These are phyloP conservation scores for Alsophila aescularia DNA, from an alignment of 2,888 invertebrate genomes.

Conservation along the genomic window DNA sequence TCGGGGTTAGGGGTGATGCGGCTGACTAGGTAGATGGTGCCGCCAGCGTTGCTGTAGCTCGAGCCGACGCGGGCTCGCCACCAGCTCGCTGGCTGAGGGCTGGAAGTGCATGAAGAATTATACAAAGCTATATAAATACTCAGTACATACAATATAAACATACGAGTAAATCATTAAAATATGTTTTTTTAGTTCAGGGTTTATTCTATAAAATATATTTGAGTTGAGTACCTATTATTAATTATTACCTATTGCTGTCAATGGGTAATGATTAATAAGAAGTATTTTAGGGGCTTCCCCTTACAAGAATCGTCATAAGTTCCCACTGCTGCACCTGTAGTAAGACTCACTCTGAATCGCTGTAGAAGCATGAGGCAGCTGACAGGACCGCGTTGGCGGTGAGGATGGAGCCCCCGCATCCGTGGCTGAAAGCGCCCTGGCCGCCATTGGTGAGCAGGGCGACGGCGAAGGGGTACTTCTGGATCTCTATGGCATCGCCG, in stretches of 20 bases:
- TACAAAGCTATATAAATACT: background rate
- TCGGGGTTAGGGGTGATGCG: conserved; percentile 55
- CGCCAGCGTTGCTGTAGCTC: conserved; percentile 49
- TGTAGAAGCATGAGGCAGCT: conserved; percentile 68
- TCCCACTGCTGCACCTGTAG: too few relatives aligned
- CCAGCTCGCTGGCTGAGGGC: conserved; percentile 46
- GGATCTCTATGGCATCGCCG: conserved; percentile 48
- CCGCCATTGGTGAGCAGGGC: conserved; percentile 58
- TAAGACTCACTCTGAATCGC: conserved; percentile 52
- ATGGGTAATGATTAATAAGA: too few relatives aligned
- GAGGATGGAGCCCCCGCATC: conserved; percentile 66
- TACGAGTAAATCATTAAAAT: too few relatives aligned
- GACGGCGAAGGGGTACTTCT: conserved; percentile 57
- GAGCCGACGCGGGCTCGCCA: conserved; percentile 71
- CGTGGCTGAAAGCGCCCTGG: conserved; percentile 46
- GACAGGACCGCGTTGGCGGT: conserved; percentile 58
- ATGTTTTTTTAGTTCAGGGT: too few relatives aligned
- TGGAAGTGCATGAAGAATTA: conserved; percentile 33
- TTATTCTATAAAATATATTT: too few relatives aligned
- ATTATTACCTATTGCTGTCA: too few relatives aligned
- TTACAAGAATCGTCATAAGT: too few relatives aligned
- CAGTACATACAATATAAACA: too few relatives aligned
- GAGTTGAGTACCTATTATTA: too few relatives aligned
- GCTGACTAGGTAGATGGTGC: conserved; percentile 53
- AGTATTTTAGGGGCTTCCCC: too few relatives aligned